Percentiles rank a stretch among this genome's conserved stretches.
Evolutionary conservation across 2,113 vertebrate genomes (phyloP).

Genomic region (Nasalis larvatus): DNA sequence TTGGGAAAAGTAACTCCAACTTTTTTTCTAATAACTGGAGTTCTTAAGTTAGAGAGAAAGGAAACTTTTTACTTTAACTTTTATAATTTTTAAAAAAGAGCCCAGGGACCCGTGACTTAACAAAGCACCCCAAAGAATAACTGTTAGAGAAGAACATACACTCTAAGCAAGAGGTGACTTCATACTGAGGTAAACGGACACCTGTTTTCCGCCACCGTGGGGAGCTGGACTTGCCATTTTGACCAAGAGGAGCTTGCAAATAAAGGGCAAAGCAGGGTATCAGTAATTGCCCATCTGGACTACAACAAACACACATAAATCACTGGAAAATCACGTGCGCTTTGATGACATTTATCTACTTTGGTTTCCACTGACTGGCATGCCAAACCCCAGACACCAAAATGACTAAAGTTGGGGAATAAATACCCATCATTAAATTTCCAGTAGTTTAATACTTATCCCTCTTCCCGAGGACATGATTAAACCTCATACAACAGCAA

Average conservation of each 20-base stretch:
- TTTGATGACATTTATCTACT: conserved; percentile 69
- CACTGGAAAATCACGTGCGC: conserved; percentile 75
- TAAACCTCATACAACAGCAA: conserved; percentile 81
- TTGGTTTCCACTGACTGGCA: conserved; percentile 74
- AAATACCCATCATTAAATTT: conserved; percentile 84
- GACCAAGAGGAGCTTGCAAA: conserved; percentile 31
- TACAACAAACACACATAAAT: conserved; percentile 58
- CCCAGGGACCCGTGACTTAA: background rate
- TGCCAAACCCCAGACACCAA: conserved; percentile 82
- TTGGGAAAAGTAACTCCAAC: background rate
- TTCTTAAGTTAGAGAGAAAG: background rate
- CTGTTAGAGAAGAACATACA: background rate
- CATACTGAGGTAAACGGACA: background rate
- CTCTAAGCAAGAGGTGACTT: background rate
- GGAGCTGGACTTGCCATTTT: conserved; percentile 9
- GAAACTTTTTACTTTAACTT: background rate
- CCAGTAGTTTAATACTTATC: conserved; percentile 85
- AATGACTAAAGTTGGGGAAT: conserved; percentile 77
- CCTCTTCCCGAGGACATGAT: conserved; percentile 82
- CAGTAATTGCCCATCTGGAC: conserved; percentile 61
- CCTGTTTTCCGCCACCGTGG: background rate
- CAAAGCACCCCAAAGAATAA: background rate
- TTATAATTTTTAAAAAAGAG: background rate
- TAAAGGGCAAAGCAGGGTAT: conserved; percentile 54
- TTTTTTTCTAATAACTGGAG: background rate